Conservation (phyloP, 2,888 invertebrate genomes). For the Antitype chi region DNA sequence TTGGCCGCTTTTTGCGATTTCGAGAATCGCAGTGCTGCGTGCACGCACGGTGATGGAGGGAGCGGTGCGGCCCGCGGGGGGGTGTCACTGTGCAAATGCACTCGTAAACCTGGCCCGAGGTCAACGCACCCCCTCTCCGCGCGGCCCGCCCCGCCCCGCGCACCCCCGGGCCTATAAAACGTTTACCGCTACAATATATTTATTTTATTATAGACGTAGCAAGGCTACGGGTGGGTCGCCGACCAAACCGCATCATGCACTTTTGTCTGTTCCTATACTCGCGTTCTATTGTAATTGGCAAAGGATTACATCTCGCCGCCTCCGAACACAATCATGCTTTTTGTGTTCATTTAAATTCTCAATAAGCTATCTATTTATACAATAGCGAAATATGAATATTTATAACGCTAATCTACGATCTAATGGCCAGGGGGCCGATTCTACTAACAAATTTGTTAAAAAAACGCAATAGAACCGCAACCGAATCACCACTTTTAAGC, state of each 20-base stretch:
- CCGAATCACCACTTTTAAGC: too few relatives aligned
- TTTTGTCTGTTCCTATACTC: slow-evolving; percentile 57
- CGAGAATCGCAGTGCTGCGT: slow-evolving; percentile 81
- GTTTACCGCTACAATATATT: slow-evolving; percentile 86
- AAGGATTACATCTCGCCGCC: slow-evolving; percentile 28
- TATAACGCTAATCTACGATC: slow-evolving; percentile 49
- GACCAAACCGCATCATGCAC: slow-evolving; percentile 68
- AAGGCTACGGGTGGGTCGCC: slow-evolving; percentile 61
- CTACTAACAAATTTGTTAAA: too few relatives aligned
- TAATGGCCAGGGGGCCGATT: too few relatives aligned
- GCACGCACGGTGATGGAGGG: slow-evolving; percentile 77
- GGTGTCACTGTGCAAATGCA: slow-evolving; percentile 90
- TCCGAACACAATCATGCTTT: slow-evolving; percentile 15
- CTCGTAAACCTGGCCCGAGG: slow-evolving; percentile 87
- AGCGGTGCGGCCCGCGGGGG: slow-evolving; percentile 71
- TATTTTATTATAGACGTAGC: slow-evolving; percentile 75
- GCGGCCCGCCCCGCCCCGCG: slow-evolving; percentile 69
- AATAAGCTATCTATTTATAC: slow-evolving; percentile 24
- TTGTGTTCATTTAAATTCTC: slow-evolving; percentile 31
- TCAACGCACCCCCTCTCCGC: slow-evolving; percentile 84
- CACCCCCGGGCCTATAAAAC: slow-evolving; percentile 78
- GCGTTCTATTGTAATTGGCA: slow-evolving; percentile 52
- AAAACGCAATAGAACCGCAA: too few relatives aligned
- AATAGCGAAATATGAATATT: slow-evolving; percentile 49
- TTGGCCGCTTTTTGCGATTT: slow-evolving; percentile 84